These are phyloP conservation scores for Rhizoglyphus robini DNA, from an alignment of 1,140 invertebrate genomes.

Conservation along the genomic window DNA sequence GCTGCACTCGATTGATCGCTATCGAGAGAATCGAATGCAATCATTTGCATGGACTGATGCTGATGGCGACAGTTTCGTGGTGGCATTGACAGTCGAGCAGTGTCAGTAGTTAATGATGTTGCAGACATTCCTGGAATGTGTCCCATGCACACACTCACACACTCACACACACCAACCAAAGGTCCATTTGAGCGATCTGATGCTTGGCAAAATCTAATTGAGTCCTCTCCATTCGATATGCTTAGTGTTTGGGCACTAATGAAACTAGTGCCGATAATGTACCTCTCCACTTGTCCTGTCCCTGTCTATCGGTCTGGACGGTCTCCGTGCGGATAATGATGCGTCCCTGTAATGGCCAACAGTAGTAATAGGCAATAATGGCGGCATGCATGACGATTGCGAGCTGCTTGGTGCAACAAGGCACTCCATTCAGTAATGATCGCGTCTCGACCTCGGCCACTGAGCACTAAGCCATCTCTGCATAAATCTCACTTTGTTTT, in stretches of 20 bases:
- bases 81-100: background rate
- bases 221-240: conserved; percentile 9
- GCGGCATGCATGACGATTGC: too few species aligned
- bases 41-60: too few species aligned
- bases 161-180: background rate
- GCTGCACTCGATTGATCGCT: too few species aligned
- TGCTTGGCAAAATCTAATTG: conserved; percentile 1
- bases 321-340: background rate
- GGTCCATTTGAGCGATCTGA: background rate
- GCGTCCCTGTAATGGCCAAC: too few species aligned
- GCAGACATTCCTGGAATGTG: conserved; percentile 11
- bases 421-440: background rate
- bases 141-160: background rate
- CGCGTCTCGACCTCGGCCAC: too few species aligned
- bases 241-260: background rate
- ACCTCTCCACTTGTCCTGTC: background rate
- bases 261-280: conserved; percentile 13
- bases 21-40: too few species aligned
- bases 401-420: background rate
- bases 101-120: conserved; percentile 15
- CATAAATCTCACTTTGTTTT: background rate
- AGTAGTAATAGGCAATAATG: too few species aligned
- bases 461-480: background rate
- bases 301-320: background rate
- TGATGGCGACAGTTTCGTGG: background rate